These are phyloP conservation scores for Epinephelus lanceolatus DNA, from an alignment of 2,113 vertebrate species.

Conservation along the genomic window DNA sequence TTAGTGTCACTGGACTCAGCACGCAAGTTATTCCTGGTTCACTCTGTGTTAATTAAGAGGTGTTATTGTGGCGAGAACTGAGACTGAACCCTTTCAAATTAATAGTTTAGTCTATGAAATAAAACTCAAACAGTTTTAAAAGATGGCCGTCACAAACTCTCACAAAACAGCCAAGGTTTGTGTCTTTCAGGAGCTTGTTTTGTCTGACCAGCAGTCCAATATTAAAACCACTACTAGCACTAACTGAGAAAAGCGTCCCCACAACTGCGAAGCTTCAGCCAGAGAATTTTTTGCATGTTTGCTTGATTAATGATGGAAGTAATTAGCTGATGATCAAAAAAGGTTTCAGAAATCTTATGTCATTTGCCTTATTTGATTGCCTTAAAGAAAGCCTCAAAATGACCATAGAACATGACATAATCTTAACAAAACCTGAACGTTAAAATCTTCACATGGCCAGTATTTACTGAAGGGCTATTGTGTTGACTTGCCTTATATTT, in stretches of 20 bases:
- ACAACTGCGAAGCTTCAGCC: background rate
- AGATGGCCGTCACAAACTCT: no score
- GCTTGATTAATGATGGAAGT: background rate
- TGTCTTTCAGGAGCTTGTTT: background rate
- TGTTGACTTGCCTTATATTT: slow-evolving; percentile 1
- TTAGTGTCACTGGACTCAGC: background rate
- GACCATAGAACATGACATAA: background rate
- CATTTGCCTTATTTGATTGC: background rate
- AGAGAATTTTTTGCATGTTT: background rate
- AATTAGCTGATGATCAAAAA: background rate
- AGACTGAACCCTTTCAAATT: background rate
- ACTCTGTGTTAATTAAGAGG: background rate
- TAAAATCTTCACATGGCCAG: background rate
- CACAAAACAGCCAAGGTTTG: background rate
- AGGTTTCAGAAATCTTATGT: background rate
- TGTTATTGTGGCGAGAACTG: background rate
- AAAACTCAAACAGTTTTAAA: background rate
- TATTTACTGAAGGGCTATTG: slow-evolving; percentile 1
- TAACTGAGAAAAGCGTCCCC: background rate
- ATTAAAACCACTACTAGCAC: background rate
- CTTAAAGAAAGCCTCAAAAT: background rate
- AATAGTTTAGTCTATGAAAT: background rate
- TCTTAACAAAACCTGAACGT: background rate
- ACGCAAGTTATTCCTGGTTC: background rate
- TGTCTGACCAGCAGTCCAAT: background rate